Percentiles rank a stretch among this genome's conserved stretches.
Evolutionary conservation across 2,797 vertebrate genomes (phyloP).

Genomic region (Sibirionetta formosa): DNA sequence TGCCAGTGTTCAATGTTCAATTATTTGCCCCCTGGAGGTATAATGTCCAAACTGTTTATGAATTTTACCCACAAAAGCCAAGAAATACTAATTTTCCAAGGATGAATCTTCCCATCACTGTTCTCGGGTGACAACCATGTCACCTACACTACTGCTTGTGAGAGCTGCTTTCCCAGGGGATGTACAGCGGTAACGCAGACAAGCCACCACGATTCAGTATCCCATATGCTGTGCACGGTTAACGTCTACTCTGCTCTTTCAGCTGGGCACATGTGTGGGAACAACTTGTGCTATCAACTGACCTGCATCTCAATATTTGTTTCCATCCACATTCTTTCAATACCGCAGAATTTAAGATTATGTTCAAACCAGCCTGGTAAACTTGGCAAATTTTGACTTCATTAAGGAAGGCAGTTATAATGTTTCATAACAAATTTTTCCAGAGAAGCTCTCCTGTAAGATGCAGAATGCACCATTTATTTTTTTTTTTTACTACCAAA

Average conservation of each 20-base stretch:
- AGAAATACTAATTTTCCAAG: not conserved
- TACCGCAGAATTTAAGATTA: not conserved
- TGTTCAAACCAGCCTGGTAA: not conserved
- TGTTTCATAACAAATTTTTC: conserved; percentile 26
- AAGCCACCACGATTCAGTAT: rapidly evolving
- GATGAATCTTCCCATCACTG: rapidly evolving
- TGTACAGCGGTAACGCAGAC: not conserved
- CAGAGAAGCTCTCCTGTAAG: conserved; percentile 43
- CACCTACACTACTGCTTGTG: not conserved
- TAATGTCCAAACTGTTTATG: not conserved
- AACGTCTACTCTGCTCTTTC: not conserved
- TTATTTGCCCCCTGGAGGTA: not conserved
- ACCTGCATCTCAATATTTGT: not conserved
- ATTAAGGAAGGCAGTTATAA: conserved; percentile 22
- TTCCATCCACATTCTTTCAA: not conserved
- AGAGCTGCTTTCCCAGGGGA: not conserved
- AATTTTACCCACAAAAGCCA: not conserved
- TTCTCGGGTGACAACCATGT: rapidly evolving
- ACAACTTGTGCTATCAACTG: not conserved
- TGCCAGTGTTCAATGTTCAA: not conserved
- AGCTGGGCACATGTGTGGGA: not conserved
- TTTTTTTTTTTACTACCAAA: not conserved
- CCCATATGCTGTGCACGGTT: not conserved
- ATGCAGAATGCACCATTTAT: not conserved
- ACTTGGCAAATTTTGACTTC: conserved; percentile 8